These are phyloP conservation scores for Cephalopholis sonnerati DNA, from an alignment of 2,113 vertebrate genomes.

Conservation along the genomic window DNA sequence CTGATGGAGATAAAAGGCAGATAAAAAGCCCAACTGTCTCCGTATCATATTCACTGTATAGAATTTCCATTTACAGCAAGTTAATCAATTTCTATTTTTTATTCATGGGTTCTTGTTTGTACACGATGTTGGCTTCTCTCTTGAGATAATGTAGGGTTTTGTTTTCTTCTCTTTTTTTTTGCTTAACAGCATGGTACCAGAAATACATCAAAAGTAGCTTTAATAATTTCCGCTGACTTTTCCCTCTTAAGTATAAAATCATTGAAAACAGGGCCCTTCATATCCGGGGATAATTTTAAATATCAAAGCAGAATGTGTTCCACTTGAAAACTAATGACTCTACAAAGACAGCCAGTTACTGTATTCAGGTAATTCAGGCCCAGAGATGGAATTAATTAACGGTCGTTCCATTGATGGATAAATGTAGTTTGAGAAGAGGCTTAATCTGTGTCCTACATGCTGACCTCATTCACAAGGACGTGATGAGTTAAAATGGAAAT, in stretches of 20 bases:
- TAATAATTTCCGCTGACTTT: constrained; percentile 19
- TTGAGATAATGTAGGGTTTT: background rate
- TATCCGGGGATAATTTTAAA: background rate
- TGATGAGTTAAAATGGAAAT: background rate
- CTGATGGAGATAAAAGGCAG: background rate
- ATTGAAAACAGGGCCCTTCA: constrained; percentile 11
- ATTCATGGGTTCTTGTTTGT: constrained; percentile 50
- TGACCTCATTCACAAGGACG: constrained; percentile 4
- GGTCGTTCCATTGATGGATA: background rate
- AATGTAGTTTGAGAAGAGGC: background rate
- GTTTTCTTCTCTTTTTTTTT: background rate
- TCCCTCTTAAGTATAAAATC: background rate
- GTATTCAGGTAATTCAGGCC: background rate
- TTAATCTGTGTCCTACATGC: background rate
- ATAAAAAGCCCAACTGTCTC: background rate
- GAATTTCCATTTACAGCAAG: constrained; percentile 22
- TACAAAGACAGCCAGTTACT: background rate
- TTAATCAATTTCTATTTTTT: constrained; percentile 54
- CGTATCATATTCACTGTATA: constrained; percentile 1
- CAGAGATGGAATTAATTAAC: background rate
- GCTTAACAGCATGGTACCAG: constrained; percentile 6
- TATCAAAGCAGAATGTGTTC: constrained; percentile 19
- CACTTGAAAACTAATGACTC: constrained; percentile 8
- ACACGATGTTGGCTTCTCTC: constrained; percentile 4
- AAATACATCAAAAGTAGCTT: constrained; percentile 36